A percentile compares a stretch with the other conserved stretches of the same genome.
Evolutionary conservation across 37 sponge, comb jelly and placozoan genomes (phyloP).

Genomic region (Mnemiopsis leidyi): DNA sequence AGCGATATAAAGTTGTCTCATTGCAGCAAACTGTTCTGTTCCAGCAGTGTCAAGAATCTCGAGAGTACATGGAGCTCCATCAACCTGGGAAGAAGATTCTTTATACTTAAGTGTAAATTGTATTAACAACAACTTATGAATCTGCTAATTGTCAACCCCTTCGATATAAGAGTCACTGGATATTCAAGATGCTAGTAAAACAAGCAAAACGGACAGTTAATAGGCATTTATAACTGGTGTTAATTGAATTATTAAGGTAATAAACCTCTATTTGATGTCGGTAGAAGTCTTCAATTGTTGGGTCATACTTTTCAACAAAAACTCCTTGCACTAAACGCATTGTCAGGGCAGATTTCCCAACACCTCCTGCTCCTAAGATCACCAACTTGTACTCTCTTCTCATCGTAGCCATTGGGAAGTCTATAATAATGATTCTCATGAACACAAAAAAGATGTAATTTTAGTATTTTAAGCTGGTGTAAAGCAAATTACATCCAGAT

Average conservation of each 20-base stretch:
- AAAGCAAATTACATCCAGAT: too few species aligned
- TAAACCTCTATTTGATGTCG: conserved; percentile 30
- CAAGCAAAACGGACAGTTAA: too few species aligned
- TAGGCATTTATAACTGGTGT: too few species aligned
- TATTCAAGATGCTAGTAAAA: too few species aligned
- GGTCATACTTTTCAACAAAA: conserved; percentile 39
- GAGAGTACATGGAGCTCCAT: conserved; percentile 11
- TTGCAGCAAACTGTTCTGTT: conserved; percentile 44
- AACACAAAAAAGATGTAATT: too few species aligned
- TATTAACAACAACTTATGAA: not conserved
- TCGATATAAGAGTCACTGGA: too few species aligned
- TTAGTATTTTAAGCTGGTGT: too few species aligned
- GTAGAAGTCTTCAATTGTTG: conserved; percentile 40
- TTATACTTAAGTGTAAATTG: not conserved
- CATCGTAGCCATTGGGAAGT: not conserved
- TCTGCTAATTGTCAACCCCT: too few species aligned
- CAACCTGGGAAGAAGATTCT: not conserved
- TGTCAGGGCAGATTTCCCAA: conserved; percentile 29
- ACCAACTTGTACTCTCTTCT: conserved; percentile 49
- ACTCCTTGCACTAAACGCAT: conserved; percentile 46
- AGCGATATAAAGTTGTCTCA: conserved; percentile 46
- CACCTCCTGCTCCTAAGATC: conserved; percentile 33
- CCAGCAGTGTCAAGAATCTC: conserved; percentile 41
- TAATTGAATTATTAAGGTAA: too few species aligned
- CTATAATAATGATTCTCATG: too few species aligned